A percentile compares a stretch with the other conserved stretches of the same genome.
These are phyloP conservation scores for Rallus limicola DNA, from an alignment of 2,113 vertebrate genomes.

Conservation along the genomic window DNA sequence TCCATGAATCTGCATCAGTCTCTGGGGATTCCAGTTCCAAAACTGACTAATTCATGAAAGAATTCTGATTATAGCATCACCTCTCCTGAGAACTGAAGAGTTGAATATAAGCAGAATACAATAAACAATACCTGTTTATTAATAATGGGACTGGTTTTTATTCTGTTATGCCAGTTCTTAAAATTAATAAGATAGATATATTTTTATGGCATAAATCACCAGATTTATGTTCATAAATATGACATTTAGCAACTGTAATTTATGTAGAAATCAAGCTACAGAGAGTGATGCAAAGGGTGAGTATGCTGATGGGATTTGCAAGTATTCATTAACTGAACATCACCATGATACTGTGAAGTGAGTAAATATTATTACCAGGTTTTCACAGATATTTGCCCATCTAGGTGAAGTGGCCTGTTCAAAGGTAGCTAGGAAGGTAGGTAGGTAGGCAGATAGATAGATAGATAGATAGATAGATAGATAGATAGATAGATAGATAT, in stretches of 20 bases:
- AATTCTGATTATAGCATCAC: not conserved
- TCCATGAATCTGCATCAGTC: not conserved
- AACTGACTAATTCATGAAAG: not conserved
- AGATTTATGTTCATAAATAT: not conserved
- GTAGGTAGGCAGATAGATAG: no score
- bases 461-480: no score
- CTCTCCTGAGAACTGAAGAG: not conserved
- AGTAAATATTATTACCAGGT: not conserved
- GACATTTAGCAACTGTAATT: not conserved
- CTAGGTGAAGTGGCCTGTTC: not conserved
- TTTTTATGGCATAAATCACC: not conserved
- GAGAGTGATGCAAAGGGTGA: not conserved
- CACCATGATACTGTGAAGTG: not conserved
- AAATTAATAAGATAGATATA: not conserved
- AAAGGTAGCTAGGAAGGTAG: not conserved
- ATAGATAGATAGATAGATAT: no score
- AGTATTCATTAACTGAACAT: not conserved
- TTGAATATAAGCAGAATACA: not conserved
- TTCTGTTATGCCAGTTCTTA: not conserved
- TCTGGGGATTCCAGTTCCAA: not conserved
- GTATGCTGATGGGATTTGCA: not conserved
- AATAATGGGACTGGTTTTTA: not conserved
- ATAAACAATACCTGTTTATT: not conserved
- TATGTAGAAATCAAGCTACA: not conserved
- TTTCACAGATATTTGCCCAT: not conserved